Evolutionary conservation across 2,797 vertebrate genomes (phyloP).

Genomic region (Myioborus melanocephalus): DNA sequence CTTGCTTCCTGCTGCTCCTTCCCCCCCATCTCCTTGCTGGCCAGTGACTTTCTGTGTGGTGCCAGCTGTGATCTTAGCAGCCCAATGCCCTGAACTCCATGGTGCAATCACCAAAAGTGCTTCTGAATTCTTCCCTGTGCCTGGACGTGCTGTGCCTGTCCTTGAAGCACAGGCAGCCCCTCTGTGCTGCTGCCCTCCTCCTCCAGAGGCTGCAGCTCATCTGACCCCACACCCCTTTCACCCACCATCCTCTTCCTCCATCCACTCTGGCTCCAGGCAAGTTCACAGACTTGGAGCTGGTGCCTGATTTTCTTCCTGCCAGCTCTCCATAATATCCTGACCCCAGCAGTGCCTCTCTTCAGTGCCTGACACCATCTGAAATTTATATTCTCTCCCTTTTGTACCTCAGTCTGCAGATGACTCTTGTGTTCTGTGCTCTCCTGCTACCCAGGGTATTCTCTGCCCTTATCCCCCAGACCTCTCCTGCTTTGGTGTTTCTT

Average conservation of each 20-base stretch:
- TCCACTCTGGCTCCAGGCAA: neutral
- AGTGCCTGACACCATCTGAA: neutral
- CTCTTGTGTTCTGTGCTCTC: neutral
- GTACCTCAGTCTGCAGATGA: neutral
- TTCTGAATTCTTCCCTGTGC: neutral
- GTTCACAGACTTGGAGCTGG: neutral
- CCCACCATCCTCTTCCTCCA: neutral
- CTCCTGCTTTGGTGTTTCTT: neutral
- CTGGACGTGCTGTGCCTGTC: neutral
- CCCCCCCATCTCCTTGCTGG: neutral
- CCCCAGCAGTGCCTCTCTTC: neutral
- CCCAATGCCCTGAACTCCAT: neutral
- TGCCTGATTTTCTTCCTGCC: neutral
- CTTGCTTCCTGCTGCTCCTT: neutral
- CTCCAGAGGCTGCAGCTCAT: neutral
- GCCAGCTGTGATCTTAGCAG: conserved; percentile 21
- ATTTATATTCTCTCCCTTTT: neutral
- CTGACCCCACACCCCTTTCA: accelerated
- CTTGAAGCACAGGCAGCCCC: neutral
- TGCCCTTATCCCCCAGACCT: neutral
- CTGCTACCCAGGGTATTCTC: neutral
- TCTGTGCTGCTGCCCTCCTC: neutral
- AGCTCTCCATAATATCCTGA: neutral
- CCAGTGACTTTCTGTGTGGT: neutral
- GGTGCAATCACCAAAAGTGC: neutral